Percentiles rank a stretch among this genome's conserved stretches.
Conservation (phyloP, 2,797 vertebrate species). For the Microcaecilia unicolor region DNA sequence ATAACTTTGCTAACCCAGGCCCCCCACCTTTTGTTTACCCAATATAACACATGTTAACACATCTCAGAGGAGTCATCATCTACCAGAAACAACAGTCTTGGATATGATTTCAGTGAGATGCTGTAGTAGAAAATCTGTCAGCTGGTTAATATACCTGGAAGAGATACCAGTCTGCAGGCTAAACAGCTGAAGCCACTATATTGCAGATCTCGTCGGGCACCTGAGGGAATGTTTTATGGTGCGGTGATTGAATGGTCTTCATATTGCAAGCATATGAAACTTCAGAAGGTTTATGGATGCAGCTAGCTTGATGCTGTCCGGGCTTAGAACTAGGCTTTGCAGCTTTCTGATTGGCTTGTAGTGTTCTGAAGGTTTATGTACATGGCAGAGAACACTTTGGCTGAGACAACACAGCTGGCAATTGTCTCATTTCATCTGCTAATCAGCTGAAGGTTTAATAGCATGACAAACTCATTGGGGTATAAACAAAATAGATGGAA, state of each 20-base stretch:
- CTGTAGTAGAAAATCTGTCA: background rate
- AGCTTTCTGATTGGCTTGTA: background rate
- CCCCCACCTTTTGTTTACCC: no score
- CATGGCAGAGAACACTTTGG: background rate
- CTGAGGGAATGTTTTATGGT: no score
- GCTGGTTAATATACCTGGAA: slow-evolving; percentile 6
- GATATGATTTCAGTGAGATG: background rate
- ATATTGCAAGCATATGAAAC: background rate
- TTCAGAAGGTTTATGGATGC: background rate
- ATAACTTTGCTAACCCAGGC: no score
- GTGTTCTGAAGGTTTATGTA: background rate
- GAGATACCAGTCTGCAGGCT: slow-evolving; percentile 1
- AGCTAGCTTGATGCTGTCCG: background rate
- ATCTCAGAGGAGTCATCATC: slow-evolving; percentile 8
- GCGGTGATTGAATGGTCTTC: background rate
- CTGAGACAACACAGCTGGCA: background rate
- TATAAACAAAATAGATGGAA: no score
- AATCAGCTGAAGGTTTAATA: no score
- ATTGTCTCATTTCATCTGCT: background rate
- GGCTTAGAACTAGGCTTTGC: background rate
- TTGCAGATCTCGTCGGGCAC: slow-evolving; percentile 3
- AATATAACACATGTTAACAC: no score
- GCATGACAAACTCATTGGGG: no score
- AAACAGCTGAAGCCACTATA: slow-evolving; percentile 4
- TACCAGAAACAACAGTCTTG: background rate